Evolutionary conservation across 2,888 invertebrate species (phyloP).

Genomic region (Buathra laborator): DNA sequence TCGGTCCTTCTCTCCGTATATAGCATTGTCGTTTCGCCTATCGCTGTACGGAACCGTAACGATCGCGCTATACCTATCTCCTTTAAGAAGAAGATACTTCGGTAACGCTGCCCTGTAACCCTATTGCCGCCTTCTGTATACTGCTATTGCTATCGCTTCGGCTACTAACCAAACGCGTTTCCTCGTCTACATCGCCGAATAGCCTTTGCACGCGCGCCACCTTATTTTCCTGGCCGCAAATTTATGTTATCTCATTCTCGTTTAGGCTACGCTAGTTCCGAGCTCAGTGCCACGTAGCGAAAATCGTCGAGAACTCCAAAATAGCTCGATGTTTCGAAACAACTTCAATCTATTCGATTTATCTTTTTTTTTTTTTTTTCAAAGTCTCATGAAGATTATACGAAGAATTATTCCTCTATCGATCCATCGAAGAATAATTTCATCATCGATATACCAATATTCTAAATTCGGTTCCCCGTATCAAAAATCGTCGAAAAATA

Average conservation of each 20-base stretch:
- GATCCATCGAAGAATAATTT: no score
- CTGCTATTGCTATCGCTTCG: constrained; percentile 28
- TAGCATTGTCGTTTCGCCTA: constrained; percentile 41
- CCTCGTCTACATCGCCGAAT: constrained; percentile 30
- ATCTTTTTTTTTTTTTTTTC: no score
- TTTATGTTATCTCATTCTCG: constrained; percentile 43
- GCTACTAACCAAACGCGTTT: constrained; percentile 19
- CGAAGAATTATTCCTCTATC: background rate
- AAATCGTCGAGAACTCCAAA: background rate
- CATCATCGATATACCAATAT: no score
- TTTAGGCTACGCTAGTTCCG: constrained; percentile 20
- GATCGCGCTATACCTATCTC: constrained; percentile 28
- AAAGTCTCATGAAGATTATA: no score
- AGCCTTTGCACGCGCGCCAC: background rate
- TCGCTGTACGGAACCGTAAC: constrained; percentile 36
- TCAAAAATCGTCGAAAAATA: background rate
- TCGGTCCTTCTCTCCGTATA: background rate
- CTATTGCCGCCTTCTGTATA: constrained; percentile 29
- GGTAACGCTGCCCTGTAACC: constrained; percentile 7
- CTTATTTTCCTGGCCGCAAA: constrained; percentile 19
- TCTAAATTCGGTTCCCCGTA: constrained; percentile 1
- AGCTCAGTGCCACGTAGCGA: background rate
- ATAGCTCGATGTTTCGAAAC: background rate
- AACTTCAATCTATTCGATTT: background rate
- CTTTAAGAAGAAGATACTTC: constrained; percentile 55